Evolutionary conservation across 2,113 vertebrate genomes (phyloP), one percentile per base, ranked within the genome.

Genomic region (Engraulis encrasicolus): DNA sequence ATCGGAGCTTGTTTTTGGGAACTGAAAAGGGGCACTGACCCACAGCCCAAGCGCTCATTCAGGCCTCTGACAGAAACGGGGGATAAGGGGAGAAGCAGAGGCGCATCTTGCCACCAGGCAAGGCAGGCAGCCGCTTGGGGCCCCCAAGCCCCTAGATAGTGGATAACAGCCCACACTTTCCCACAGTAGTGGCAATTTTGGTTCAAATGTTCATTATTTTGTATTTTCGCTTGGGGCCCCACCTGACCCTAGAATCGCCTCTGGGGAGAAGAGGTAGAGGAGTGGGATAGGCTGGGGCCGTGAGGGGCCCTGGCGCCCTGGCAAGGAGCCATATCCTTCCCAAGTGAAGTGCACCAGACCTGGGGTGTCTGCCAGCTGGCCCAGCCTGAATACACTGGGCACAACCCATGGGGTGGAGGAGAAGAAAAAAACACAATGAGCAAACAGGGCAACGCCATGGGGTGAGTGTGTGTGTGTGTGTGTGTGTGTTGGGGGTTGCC

Each of bases 281-380:
- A 3, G 40, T 3, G 40, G 40, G 40, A n/a, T n/a, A 81, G 83
- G 84, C 89, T 58, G 84, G 77, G 87, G 84, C 87, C 90, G 81
- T 82, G 81, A 87, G 66, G 48, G 78, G 50, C n/a, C n/a, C n/a
- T n/a, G n/a, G 7, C 36, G 11, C 18, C 66, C 87, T 92, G 91
- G 90, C 90, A 27, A 61, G 0, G 54, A 79, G 91, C 90, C 90
- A 89, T 84, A 38, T 83, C 23, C 6, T 50, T 66, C 84, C 82
- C 89, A 61, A 85, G 86, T 49, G 90, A 87, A 90, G 91, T 91
- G 89, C 84, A 89, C 88, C 89, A 89, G 88, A 81, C 85, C 88
- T 82, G 87, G 91, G 90, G 86, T 77, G 1, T 0, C 83, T 86
- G 91, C 94, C 92, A 93, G 91, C 85, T 93, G 92, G 92, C 88